These are phyloP conservation scores for Rhimphoctona megacephalus DNA, from an alignment of 2,888 invertebrate species.

Conservation along the genomic window DNA sequence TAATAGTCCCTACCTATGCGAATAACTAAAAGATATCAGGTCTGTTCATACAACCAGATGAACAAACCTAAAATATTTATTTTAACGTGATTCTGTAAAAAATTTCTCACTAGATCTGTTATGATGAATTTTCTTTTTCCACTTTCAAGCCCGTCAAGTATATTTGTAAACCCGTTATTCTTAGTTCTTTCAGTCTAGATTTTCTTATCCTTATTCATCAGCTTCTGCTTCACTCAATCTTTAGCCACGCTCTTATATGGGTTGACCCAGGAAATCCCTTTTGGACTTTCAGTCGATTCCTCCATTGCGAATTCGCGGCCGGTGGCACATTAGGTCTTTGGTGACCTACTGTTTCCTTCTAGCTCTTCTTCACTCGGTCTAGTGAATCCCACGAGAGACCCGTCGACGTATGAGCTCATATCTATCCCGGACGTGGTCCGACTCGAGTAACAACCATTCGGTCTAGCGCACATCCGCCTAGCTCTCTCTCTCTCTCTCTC, in stretches of 20 bases:
- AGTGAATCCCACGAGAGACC: slow-evolving; percentile 55
- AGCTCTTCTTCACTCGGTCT: slow-evolving; percentile 33
- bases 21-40: no score
- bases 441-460: slow-evolving; percentile 63
- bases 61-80: not conserved
- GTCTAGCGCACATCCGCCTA: slow-evolving; percentile 49
- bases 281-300: slow-evolving; percentile 51
- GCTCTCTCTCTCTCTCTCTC: slow-evolving; percentile 16
- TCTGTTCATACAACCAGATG: not conserved
- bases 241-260: not conserved
- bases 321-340: slow-evolving; percentile 53
- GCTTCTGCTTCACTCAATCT: slow-evolving; percentile 12
- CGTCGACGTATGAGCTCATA: slow-evolving; percentile 55
- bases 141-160: not conserved
- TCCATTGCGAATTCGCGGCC: slow-evolving; percentile 50
- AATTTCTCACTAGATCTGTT: not conserved
- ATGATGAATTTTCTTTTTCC: not conserved
- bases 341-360: not conserved
- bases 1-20: not conserved
- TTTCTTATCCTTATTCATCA: not conserved
- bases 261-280: slow-evolving; percentile 24
- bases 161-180: slow-evolving; percentile 7
- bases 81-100: not conserved
- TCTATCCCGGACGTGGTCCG: slow-evolving; percentile 54
- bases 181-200: not conserved